Conservation (phyloP, 2,888 invertebrate species). For the Dolomedes plantarius region DNA sequence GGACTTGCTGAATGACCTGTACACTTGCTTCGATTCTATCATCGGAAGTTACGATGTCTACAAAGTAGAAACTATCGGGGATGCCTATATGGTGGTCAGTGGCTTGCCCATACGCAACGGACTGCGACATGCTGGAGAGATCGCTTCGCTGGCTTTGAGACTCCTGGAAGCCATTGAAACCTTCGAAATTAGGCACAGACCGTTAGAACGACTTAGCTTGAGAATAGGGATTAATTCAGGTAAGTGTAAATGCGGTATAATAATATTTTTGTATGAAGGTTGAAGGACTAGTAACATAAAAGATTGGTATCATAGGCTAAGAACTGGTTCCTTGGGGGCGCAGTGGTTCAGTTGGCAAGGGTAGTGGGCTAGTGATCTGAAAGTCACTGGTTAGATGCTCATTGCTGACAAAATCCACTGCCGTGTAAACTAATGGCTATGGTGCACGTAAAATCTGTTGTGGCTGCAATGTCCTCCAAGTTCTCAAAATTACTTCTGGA, state of each 20-base stretch:
- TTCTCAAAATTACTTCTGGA: no score
- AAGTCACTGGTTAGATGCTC: no score
- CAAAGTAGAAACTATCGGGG: slow-evolving; percentile 97
- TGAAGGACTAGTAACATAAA: no score
- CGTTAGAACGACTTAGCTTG: slow-evolving; percentile 90
- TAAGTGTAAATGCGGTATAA: slow-evolving; percentile 76
- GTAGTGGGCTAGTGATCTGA: no score
- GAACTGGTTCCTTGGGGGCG: no score
- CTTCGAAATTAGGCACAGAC: slow-evolving; percentile 91
- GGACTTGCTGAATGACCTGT: slow-evolving; percentile 89
- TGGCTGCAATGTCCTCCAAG: no score
- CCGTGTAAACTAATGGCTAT: no score
- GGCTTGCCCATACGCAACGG: slow-evolving; percentile 90
- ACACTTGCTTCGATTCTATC: slow-evolving; percentile 91
- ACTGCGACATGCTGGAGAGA: slow-evolving; percentile 91
- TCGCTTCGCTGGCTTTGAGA: slow-evolving; percentile 94
- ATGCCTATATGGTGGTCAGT: slow-evolving; percentile 91
- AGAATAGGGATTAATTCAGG: slow-evolving; percentile 95
- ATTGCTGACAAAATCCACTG: no score
- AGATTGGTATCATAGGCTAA: no score
- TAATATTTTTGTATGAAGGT: no score
- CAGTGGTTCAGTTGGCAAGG: no score
- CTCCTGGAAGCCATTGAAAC: slow-evolving; percentile 86
- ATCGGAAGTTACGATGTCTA: slow-evolving; percentile 91
- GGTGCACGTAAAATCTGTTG: no score